Evolutionary conservation across 2,888 invertebrate species (phyloP).

Genomic region (Drosophila anomelani): DNA sequence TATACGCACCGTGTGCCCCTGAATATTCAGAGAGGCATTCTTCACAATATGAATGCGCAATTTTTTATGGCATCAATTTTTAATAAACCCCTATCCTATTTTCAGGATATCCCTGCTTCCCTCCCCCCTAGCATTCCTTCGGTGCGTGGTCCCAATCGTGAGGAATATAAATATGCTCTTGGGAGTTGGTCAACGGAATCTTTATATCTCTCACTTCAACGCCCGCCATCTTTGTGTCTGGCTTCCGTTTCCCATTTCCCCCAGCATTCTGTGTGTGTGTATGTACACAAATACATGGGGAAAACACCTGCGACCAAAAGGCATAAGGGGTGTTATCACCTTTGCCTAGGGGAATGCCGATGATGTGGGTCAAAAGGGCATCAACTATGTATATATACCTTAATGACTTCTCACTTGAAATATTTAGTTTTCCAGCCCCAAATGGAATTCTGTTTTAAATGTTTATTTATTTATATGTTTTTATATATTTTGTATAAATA

Average conservation of each 20-base stretch:
- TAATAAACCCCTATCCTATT: constrained; percentile 59
- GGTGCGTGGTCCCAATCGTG: constrained; percentile 46
- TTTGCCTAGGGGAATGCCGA: background rate
- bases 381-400: background rate
- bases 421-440: background rate
- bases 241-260: constrained; percentile 17
- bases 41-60: constrained; percentile 65
- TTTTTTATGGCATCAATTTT: constrained; percentile 74
- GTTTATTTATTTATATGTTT: background rate
- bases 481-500: background rate
- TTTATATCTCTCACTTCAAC: constrained; percentile 36
- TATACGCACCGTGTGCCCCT: constrained; percentile 28
- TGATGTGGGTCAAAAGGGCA: constrained; percentile 16
- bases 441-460: background rate
- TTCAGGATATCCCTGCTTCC: background rate
- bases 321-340: constrained; percentile 16
- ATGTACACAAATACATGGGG: background rate
- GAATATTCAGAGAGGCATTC: constrained; percentile 64
- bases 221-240: constrained; percentile 33
- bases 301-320: constrained; percentile 35
- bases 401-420: constrained; percentile 12
- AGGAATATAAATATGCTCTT: constrained; percentile 51
- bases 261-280: background rate
- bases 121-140: background rate
- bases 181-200: constrained; percentile 41